Base-by-base conservation (phyloP, 1,140 invertebrate species). In the Bombus waltoni region DNA sequence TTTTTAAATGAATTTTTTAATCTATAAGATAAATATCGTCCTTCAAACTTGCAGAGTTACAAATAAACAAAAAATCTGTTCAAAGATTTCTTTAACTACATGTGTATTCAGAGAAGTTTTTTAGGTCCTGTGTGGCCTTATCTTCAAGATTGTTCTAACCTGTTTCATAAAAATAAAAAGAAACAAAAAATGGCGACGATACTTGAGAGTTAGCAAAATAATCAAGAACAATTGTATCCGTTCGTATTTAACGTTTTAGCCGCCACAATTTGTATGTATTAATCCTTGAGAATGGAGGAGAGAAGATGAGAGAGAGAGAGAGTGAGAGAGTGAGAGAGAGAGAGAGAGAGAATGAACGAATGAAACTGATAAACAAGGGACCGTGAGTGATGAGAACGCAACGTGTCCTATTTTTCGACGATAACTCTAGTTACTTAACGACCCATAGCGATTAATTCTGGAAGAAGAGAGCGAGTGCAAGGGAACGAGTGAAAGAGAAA, bases 391-490 rank as follows among this genome's bases (percentile, higher is more conserved):
- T 66, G 73, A 65, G 70, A 75, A 87, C 47, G 89, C 73, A 68
- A 87, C 38, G 65, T 86, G 88, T 91, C 83, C 88, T 92, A 90
- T 92, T 90, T 91, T 92, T 90, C 75, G 68, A 91, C 32, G 78
- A 85, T 90, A 76, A 78, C 32, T 75, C 68, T 92, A 87, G 85
- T 91, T 92, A 92, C 89, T 91, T 92, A 92, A 92, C 68, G 82
- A 83, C 89, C 77, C 47, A 40, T 88, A 92, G 81, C 25, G 65
- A 86, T 81, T 76, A 81, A 84, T 74, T 53, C 25, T 42, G 75
- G 22, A 44, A 79, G 44, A 59, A 44, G 59, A 11, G 40, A 72
- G 57, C 18, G 40, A 38, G 38, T n/a, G 22, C n/a, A 72, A 72
- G 53, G 35, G n/a, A 70, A 11, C 35, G 38, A 72, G 9, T 15